Percentiles rank a stretch among this genome's conserved stretches.
These are phyloP conservation scores for Sminthurides bifidus DNA, from an alignment of 1,140 invertebrate genomes.

Conservation along the genomic window DNA sequence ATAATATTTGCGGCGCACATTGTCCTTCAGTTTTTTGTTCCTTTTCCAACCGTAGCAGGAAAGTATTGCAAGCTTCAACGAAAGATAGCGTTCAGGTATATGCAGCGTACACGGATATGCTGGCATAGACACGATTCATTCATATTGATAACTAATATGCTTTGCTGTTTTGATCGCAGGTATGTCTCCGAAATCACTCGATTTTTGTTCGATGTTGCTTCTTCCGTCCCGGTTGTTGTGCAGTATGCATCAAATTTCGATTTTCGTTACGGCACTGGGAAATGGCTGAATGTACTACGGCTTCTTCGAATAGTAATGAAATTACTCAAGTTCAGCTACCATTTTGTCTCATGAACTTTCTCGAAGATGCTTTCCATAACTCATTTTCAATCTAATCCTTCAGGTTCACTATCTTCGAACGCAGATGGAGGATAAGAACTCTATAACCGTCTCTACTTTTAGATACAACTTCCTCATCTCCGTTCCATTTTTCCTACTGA, in stretches of 20 bases:
- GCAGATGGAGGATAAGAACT: not conserved
- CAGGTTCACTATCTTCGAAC: not conserved
- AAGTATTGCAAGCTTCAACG: not conserved
- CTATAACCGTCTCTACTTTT: not conserved
- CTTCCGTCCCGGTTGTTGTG: not conserved
- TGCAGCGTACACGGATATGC: too few species aligned
- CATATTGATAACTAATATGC: not conserved
- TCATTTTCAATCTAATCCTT: not conserved
- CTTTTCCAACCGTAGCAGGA: not conserved
- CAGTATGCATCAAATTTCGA: too few species aligned
- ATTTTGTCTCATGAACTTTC: not conserved
- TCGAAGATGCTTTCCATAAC: not conserved
- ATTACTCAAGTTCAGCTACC: not conserved
- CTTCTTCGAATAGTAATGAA: not conserved
- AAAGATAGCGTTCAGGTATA: conserved; percentile 4
- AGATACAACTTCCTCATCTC: not conserved
- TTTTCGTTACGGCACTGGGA: not conserved
- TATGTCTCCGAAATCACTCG: not conserved
- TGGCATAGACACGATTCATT: not conserved
- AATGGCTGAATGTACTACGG: not conserved
- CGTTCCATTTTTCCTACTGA: not conserved
- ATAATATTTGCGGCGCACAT: too few species aligned
- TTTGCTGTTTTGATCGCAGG: not conserved
- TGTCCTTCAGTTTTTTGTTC: not conserved
- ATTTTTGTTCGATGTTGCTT: not conserved